Conservation (phyloP, 1,140 invertebrate species). For the Achroia grisella region DNA sequence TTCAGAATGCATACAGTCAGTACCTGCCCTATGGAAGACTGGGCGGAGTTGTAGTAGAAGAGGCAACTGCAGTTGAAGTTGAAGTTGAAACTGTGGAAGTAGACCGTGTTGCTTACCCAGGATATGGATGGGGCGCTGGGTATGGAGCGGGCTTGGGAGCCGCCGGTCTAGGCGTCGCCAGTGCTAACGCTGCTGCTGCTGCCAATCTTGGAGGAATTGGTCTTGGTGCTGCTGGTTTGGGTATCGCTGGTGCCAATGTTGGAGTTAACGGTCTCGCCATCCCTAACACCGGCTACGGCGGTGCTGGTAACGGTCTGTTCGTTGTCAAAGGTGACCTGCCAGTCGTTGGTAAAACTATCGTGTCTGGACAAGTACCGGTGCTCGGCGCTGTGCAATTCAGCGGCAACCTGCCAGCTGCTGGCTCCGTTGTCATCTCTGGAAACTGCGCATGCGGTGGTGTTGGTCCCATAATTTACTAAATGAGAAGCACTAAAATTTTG, state of each 20-base stretch:
- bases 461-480: neutral
- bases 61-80: neutral
- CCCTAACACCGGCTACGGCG: conserved; percentile 7
- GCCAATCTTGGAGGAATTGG: conserved; percentile 5
- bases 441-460: conserved; percentile 12
- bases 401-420: conserved; percentile 12
- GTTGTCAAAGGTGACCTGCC: conserved; percentile 13
- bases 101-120: neutral
- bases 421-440: conserved; percentile 16
- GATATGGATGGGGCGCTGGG: neutral
- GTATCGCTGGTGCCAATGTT: neutral
- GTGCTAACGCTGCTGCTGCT: neutral
- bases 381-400: conserved; percentile 17
- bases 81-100: neutral
- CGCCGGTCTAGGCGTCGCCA: neutral
- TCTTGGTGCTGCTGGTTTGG: conserved; percentile 14
- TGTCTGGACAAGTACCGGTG: conserved; percentile 17
- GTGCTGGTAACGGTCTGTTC: conserved; percentile 5
- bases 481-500: no score
- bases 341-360: conserved; percentile 12
- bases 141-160: neutral
- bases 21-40: no score
- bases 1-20: no score
- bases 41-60: no score
- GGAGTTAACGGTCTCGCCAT: conserved; percentile 1